Conservation (phyloP, 2,113 vertebrate genomes). For the Salvelinus sp. region DNA sequence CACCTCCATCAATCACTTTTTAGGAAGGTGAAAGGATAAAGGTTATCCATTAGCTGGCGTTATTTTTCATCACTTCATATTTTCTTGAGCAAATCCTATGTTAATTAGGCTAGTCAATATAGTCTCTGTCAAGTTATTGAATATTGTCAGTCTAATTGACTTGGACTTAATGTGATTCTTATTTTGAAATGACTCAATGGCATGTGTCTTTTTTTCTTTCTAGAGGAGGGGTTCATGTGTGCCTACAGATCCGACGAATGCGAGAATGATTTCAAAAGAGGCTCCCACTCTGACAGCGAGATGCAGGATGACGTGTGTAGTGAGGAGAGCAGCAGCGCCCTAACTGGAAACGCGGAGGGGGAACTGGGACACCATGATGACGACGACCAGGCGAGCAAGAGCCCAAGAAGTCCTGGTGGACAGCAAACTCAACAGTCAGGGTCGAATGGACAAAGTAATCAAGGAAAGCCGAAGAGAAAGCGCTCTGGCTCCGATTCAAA, state of each 20-base stretch:
- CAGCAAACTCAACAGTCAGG: constrained; percentile 42
- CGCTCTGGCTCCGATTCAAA: constrained; percentile 90
- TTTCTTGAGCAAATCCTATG: too few species aligned
- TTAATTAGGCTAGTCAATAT: too few species aligned
- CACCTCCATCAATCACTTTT: too few species aligned
- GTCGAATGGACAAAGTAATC: constrained; percentile 52
- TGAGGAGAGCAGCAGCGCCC: constrained; percentile 78
- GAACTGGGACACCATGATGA: constrained; percentile 68
- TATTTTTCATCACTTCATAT: too few species aligned
- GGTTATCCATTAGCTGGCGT: background rate
- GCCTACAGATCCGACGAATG: constrained; percentile 68
- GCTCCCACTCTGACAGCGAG: constrained; percentile 76
- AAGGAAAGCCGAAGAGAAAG: constrained; percentile 86
- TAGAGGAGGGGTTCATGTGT: constrained; percentile 77
- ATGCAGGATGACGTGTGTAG: constrained; percentile 78
- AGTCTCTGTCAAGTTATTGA: too few species aligned
- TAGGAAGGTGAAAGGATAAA: background rate
- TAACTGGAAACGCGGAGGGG: constrained; percentile 58
- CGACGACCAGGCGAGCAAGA: constrained; percentile 59
- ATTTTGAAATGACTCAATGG: background rate
- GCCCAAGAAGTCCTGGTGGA: constrained; percentile 50
- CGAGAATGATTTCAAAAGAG: constrained; percentile 72
- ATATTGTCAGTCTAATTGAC: too few species aligned
- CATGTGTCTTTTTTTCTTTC: constrained; percentile 25
- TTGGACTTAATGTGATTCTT: too few species aligned